Percentiles rank a stretch among this genome's conserved stretches.
These are phyloP conservation scores for Micromussa lordhowensis DNA, from an alignment of 92 coral and sea anemone species.

Conservation along the genomic window DNA sequence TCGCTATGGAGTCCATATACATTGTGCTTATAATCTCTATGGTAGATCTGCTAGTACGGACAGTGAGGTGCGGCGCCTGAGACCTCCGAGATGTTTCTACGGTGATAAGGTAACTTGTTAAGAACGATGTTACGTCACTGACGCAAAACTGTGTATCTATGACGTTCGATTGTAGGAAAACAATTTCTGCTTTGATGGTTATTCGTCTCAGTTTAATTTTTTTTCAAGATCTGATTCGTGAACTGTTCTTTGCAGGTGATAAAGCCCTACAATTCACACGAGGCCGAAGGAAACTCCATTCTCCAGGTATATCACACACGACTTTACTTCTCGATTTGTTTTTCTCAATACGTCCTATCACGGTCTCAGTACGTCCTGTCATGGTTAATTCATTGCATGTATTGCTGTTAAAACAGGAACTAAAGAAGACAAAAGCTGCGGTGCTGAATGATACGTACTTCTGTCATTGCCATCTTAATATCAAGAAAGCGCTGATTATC, in stretches of 20 bases:
- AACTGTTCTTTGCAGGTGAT: conserved; percentile 68
- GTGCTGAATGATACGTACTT: conserved; percentile 79
- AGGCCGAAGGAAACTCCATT: conserved; percentile 87
- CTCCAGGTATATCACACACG: conserved; percentile 65
- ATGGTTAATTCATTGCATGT: neutral
- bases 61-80: conserved; percentile 68
- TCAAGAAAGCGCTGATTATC: conserved; percentile 78
- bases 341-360: neutral
- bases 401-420: conserved; percentile 52
- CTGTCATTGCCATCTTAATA: conserved; percentile 72
- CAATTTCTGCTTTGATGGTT: neutral
- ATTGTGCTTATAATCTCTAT: neutral
- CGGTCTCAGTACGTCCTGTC: too few relatives aligned
- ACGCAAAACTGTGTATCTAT: neutral
- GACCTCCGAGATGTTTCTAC: conserved; percentile 91
- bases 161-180: neutral
- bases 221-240: too few relatives aligned
- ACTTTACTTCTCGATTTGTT: neutral
- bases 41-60: conserved; percentile 88
- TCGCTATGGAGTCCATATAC: neutral
- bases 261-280: conserved; percentile 87
- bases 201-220: too few relatives aligned
- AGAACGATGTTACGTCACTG: neutral
- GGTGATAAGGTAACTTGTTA: conserved; percentile 84
- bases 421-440: conserved; percentile 65